Conservation (phyloP, 2,113 vertebrate species). For the Indri indri region DNA sequence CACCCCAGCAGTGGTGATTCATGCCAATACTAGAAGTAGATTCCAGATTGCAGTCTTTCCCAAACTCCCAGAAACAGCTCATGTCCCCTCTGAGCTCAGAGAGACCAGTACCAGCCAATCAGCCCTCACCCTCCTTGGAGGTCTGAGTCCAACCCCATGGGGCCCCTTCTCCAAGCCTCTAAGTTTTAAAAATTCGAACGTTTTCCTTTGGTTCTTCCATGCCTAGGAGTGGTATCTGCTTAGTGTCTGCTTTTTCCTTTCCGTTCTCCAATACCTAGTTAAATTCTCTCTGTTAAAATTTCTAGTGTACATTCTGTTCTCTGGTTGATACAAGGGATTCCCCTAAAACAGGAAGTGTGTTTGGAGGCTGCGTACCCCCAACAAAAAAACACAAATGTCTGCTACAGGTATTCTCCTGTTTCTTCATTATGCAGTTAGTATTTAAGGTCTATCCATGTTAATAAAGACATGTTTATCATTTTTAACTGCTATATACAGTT, state of each 20-base stretch:
- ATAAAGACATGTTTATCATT: neutral
- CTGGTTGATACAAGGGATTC: neutral
- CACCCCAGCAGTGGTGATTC: slow-evolving; percentile 36
- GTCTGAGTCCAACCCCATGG: neutral
- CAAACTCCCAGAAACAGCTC: neutral
- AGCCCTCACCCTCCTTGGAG: neutral
- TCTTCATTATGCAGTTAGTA: neutral
- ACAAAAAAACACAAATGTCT: neutral
- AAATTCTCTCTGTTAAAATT: slow-evolving; percentile 3
- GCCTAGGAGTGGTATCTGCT: neutral
- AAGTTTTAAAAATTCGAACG: neutral
- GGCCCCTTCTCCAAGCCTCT: neutral
- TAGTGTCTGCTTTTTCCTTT: neutral
- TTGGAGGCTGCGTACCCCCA: neutral
- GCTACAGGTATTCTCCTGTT: neutral
- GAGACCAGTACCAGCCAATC: neutral
- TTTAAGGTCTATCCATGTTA: neutral
- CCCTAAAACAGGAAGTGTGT: neutral
- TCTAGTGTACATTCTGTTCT: neutral
- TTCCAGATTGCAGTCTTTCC: slow-evolving; percentile 15
- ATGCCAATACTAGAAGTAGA: neutral
- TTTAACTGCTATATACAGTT: neutral
- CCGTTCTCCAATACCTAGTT: neutral
- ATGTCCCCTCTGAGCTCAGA: neutral
- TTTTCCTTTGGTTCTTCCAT: slow-evolving; percentile 33